Conservation (phyloP, 2,113 vertebrate species). For the Telmatochromis sp. region DNA sequence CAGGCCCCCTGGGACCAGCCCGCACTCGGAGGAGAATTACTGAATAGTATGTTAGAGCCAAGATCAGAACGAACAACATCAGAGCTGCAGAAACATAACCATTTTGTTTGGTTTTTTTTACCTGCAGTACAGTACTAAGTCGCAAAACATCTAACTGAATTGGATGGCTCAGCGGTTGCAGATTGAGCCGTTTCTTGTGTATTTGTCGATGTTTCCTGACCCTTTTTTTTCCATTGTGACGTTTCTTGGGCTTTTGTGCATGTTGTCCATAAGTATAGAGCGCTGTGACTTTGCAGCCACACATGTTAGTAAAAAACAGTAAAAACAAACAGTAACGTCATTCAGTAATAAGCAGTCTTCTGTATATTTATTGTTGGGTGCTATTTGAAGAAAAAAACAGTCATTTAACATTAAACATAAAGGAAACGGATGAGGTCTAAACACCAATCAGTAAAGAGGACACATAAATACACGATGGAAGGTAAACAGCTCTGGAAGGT, state of each 20-base stretch:
- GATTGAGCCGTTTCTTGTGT: neutral
- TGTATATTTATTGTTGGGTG: neutral
- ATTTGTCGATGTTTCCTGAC: neutral
- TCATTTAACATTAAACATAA: neutral
- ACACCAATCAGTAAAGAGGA: neutral
- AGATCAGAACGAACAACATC: conserved; percentile 32
- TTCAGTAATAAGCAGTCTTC: neutral
- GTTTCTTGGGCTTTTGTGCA: neutral
- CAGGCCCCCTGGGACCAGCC: conserved; percentile 17
- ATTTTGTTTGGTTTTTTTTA: neutral
- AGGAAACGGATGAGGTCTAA: neutral
- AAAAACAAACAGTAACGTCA: neutral
- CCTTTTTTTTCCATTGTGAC: rapidly evolving
- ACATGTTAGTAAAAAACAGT: conserved; percentile 1
- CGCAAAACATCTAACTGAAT: neutral
- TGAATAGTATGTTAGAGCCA: conserved; percentile 9
- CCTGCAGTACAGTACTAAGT: neutral
- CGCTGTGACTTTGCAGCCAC: neutral
- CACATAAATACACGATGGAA: neutral
- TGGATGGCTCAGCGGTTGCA: neutral
- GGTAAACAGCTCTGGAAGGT: neutral
- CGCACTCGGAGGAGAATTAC: conserved; percentile 15
- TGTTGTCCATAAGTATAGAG: neutral
- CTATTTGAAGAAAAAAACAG: neutral
- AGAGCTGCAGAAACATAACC: conserved; percentile 4